phyloP scores from a whole-genome alignment of 2,113 vertebrate genomes.

The Promerops cafer region DNA sequence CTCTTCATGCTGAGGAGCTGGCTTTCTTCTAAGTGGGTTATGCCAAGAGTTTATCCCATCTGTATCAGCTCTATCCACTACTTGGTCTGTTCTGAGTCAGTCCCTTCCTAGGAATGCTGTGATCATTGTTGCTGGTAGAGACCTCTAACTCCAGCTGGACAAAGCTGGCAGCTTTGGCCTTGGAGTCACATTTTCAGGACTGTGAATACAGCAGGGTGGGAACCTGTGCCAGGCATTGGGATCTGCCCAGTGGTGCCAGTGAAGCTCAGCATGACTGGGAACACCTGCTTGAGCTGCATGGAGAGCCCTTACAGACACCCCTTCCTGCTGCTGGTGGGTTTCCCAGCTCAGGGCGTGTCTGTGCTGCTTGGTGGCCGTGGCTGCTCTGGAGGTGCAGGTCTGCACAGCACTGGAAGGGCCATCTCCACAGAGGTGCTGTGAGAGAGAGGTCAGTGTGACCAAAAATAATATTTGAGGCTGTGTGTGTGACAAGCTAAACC shows the following conservation, averaged over 20 bases:
- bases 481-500: neutral
- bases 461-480: neutral
- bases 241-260: neutral
- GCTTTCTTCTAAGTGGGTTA: neutral
- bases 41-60: neutral
- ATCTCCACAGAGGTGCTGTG: neutral
- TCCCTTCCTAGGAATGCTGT: neutral
- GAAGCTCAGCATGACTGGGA: neutral
- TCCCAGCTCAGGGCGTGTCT: neutral
- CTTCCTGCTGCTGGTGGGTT: neutral
- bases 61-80: neutral
- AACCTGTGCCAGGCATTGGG: neutral
- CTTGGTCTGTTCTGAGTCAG: neutral
- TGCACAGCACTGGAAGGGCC: neutral
- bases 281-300: neutral
- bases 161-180: neutral
- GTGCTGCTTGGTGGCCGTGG: accelerated
- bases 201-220: neutral
- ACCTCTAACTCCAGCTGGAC: neutral
- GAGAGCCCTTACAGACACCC: neutral
- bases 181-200: neutral
- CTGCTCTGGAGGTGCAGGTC: neutral
- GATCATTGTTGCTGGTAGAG: neutral
- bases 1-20: neutral
- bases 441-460: neutral